Conservation (phyloP, 2,113 vertebrate genomes). For the Gymnorhina tibicen region DNA sequence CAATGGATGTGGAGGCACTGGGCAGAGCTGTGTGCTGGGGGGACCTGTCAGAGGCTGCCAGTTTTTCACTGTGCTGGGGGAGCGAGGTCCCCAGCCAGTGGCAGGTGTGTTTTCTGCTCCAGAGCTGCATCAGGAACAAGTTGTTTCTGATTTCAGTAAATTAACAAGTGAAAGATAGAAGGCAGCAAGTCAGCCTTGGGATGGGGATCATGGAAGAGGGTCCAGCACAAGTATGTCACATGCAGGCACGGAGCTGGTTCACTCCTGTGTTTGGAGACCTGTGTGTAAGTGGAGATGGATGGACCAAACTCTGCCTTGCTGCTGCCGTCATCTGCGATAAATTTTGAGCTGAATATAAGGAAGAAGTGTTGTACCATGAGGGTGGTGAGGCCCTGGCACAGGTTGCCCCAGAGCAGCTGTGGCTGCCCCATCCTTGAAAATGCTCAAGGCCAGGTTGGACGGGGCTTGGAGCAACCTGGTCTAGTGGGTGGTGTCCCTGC, state of each 20-base stretch:
- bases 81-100: too few species aligned
- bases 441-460: not conserved
- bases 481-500: not conserved
- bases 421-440: not conserved
- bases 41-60: too few species aligned
- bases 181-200: not conserved
- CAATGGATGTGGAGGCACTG: not conserved
- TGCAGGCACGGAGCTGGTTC: not conserved
- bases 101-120: too few species aligned
- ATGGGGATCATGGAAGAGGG: rapidly evolving
- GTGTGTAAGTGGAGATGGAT: not conserved
- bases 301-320: not conserved
- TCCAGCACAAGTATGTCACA: rapidly evolving
- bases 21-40: too few species aligned
- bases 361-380: not conserved
- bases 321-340: rapidly evolving
- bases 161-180: not conserved
- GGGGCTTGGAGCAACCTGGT: rapidly evolving
- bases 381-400: not conserved
- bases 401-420: not conserved
- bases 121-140: not conserved
- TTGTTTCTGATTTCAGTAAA: not conserved
- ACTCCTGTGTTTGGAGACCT: rapidly evolving
- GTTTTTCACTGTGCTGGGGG: rapidly evolving
- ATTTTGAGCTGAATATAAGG: not conserved